Conservation (phyloP, 1,140 invertebrate genomes). For the Anagrus nilaparvatae region DNA sequence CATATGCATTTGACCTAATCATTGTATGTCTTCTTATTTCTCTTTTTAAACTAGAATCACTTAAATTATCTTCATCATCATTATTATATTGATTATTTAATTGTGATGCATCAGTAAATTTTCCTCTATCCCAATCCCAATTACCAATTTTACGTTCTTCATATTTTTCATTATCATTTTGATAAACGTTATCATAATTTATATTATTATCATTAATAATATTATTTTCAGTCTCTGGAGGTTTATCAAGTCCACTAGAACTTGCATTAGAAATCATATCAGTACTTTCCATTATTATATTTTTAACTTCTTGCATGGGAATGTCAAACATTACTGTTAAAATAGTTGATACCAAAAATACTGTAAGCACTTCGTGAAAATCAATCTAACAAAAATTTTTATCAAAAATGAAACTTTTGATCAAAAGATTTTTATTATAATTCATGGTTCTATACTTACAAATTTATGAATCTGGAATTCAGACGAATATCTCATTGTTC, state of each 20-base stretch:
- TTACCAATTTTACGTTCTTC: conserved; percentile 3
- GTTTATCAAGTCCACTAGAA: neutral
- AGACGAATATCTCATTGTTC: conserved; percentile 42
- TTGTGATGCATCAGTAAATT: neutral
- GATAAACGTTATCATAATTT: neutral
- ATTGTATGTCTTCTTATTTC: conserved; percentile 19
- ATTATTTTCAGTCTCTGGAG: conserved; percentile 2
- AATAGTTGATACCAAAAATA: conserved; percentile 31
- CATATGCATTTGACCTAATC: conserved; percentile 20
- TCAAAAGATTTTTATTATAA: neutral
- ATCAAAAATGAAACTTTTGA: conserved; percentile 5
- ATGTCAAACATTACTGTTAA: conserved; percentile 45
- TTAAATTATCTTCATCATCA: conserved; percentile 11
- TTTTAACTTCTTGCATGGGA: conserved; percentile 46
- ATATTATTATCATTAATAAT: neutral
- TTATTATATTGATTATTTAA: conserved; percentile 8
- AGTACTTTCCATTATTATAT: conserved; percentile 35
- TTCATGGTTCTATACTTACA: conserved; percentile 34
- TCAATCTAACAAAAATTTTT: conserved; percentile 32
- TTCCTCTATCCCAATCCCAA: conserved; percentile 8
- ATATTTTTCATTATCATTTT: conserved; percentile 15
- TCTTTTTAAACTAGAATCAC: conserved; percentile 16
- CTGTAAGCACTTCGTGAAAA: conserved; percentile 27
- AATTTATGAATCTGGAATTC: conserved; percentile 44
- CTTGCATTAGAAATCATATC: too few relatives aligned